Evolutionary conservation across 2,888 invertebrate species (phyloP).

Genomic region (Helleia helle): DNA sequence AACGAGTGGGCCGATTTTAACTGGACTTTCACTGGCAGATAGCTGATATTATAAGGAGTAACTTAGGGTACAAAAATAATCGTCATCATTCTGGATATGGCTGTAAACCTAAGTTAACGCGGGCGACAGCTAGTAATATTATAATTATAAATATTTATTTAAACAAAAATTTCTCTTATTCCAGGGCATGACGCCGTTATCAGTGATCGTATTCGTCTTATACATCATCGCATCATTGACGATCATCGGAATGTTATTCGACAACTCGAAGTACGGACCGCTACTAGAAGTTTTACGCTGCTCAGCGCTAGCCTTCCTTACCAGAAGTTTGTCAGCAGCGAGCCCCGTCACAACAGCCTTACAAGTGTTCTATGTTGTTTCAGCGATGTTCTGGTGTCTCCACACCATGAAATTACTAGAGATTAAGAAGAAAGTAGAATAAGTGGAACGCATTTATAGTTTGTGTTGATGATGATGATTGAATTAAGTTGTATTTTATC

Average conservation of each 20-base stretch:
- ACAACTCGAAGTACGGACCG: conserved; percentile 76
- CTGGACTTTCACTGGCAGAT: too few relatives aligned
- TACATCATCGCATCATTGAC: conserved; percentile 81
- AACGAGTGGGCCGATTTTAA: too few relatives aligned
- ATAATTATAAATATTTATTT: too few relatives aligned
- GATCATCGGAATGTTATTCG: conserved; percentile 81
- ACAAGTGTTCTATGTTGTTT: conserved; percentile 74
- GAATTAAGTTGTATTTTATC: background rate
- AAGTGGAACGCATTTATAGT: conserved; percentile 8
- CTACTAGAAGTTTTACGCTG: conserved; percentile 79
- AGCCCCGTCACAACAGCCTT: conserved; percentile 52
- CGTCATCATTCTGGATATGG: too few relatives aligned
- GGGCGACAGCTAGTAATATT: too few relatives aligned
- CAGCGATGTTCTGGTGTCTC: conserved; percentile 78
- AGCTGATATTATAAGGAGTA: too few relatives aligned
- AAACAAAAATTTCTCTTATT: conserved; percentile 15
- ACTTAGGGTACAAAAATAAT: too few relatives aligned
- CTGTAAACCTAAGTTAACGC: too few relatives aligned
- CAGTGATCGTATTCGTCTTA: conserved; percentile 71
- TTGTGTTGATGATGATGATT: background rate
- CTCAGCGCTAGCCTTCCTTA: conserved; percentile 70
- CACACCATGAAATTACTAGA: conserved; percentile 74
- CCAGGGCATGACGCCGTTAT: conserved; percentile 76
- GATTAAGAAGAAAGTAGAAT: conserved; percentile 45
- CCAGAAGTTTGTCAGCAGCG: conserved; percentile 49